Base-by-base conservation (phyloP, 2,797 vertebrate genomes). In the Mus minutoides region DNA sequence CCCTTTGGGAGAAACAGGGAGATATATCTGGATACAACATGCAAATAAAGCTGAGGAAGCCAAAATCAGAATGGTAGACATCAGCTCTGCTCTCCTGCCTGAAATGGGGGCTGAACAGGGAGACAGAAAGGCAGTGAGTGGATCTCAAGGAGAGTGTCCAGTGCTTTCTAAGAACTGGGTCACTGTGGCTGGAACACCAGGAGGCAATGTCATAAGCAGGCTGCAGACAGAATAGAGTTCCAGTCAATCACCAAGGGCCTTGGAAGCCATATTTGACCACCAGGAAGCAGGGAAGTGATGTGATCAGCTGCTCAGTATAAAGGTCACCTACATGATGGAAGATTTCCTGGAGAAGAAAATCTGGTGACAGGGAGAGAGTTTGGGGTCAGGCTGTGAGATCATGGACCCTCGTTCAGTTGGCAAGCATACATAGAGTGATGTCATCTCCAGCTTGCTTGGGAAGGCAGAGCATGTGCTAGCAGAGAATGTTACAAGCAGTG, bases 11-110 rank as follows among this genome's bases (percentile, higher is more conserved):
- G 92, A 49, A 88, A 73, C 4, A 5, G 22, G 43, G 64, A 88
- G 37, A n/a, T 34, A 14, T 43, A 29, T 87, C 2, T 85, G 79
- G 76, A 69, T 93, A 56, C 40, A 90, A 93, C 95, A 67, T 92
- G 58, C 21, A 94, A 40, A 0, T 83, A 56, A 80, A 73, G 58
- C 71, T 60, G 82, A 82, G 34, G 56, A 94, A 75, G 31, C 64
- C 67, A 92, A 87, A 78, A 52, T 16, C 62, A 58, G 37, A 94
- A 49, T 92, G 40, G 4, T 80, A 40, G 77, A 93, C 88, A 77
- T 49, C 40, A 95, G 71, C 3, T 69, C 37, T 22, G 37, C 24
- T 80, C 64, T 80, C 60, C 67, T 2, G 19, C 24, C 64, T 73
- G 24, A 77, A 91, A 31, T 29, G 29, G 56, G 46, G 62, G 60